Base-by-base conservation (phyloP, 1,140 invertebrate species). In the Drosophila nasuta region DNA sequence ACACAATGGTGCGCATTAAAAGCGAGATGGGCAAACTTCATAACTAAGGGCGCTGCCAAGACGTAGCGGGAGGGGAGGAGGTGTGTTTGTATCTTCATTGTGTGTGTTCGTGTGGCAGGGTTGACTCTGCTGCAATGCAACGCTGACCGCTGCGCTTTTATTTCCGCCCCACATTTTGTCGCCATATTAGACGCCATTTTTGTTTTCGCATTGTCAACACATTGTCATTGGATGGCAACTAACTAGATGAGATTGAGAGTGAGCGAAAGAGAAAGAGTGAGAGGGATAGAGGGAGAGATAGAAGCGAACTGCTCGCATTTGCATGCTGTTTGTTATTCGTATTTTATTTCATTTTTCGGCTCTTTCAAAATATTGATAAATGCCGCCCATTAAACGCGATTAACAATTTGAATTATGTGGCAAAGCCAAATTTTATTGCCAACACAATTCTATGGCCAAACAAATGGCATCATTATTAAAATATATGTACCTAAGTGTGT, bases 1-100 rank as follows among this genome's bases (percentile, higher is more conserved):
- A 91, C 91, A 92, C 91, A 92, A 92, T 92, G 91, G 91, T 76
- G 91, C 87, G 78, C 91, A 92, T 92, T 92, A 92, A 91, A 88
- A 92, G 65, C 70, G 65, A 57, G 57, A 69, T 58, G 67, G 64
- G 77, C 48, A 58, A 75, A 72, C 85, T 76, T 70, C 77, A 66
- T 77, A 79, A 62, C 71, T 83, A 89, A 89, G 86, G 75, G 81
- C 43, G 43, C 41, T 54, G 69, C 49, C 8, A 5, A 17, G 11
- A 10, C 5, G 6, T 17, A 7, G 33, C 28, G 41, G n/a, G n/a
- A 11, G 13, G 25, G 25, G 8, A 25, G 11, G 17, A 35, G 15
- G 28, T 3, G 28, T 2, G 17, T 3, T 20, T 20, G 20, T 20
- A 20, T 20, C 17, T 20, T 15, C 11, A 25, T 7, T 1, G 28